phyloP scores from a whole-genome alignment of 2,888 invertebrate genomes.

The Temnothorax rugatulus region DNA sequence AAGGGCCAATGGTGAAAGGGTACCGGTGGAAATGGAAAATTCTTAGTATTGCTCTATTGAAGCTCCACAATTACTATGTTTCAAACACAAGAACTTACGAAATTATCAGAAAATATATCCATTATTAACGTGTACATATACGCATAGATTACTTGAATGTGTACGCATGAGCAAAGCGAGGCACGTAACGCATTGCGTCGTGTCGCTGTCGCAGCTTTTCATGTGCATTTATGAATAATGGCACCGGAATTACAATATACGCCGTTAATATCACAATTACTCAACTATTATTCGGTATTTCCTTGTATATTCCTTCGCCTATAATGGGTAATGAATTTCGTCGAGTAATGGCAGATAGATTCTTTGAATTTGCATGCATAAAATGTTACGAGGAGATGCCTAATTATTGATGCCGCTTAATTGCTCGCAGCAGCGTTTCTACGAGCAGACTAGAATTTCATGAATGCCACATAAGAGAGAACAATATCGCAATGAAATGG shows the following conservation, averaged over 20 bases:
- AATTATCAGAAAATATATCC: background rate
- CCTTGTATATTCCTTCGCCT: background rate
- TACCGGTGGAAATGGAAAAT: slow-evolving; percentile 65
- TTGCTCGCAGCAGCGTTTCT: slow-evolving; percentile 62
- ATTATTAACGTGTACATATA: background rate
- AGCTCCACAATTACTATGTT: slow-evolving; percentile 55
- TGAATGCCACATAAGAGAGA: slow-evolving; percentile 50
- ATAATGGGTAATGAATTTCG: slow-evolving; percentile 32
- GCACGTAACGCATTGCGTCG: slow-evolving; percentile 1
- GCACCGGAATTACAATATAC: slow-evolving; percentile 46
- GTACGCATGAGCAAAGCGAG: background rate
- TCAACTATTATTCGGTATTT: slow-evolving; percentile 7
- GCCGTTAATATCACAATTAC: slow-evolving; percentile 50
- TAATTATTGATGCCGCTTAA: slow-evolving; percentile 69
- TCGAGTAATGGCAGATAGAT: slow-evolving; percentile 50
- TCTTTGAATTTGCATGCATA: slow-evolving; percentile 56
- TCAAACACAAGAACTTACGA: slow-evolving; percentile 25
- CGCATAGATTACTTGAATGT: background rate
- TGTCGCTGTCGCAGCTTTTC: slow-evolving; percentile 52
- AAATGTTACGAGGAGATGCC: slow-evolving; percentile 64
- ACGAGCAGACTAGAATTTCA: slow-evolving; percentile 57
- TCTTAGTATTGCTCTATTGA: slow-evolving; percentile 64
- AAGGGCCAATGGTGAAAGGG: slow-evolving; percentile 59
- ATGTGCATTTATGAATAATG: slow-evolving; percentile 58
- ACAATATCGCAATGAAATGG: slow-evolving; percentile 48